Evolutionary conservation across 1,140 invertebrate genomes (phyloP), one percentile per base, ranked within the genome.

Genomic region (Lepidurus apus): DNA sequence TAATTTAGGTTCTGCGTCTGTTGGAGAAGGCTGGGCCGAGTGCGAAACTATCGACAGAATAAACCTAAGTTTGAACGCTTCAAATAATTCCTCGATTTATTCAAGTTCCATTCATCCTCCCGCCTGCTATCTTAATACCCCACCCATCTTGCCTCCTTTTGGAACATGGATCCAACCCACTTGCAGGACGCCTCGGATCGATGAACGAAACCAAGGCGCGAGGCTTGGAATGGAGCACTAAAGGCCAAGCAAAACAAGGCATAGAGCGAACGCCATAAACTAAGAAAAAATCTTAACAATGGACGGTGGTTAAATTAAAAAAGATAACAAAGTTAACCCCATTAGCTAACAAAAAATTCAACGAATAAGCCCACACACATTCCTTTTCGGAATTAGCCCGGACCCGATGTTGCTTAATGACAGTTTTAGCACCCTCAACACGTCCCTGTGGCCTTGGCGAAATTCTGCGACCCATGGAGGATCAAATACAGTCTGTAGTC

Each of bases 121-220:
- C 53, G 53, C 53, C 53, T 65, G 9, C 13, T 65, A 7, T 9
- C 53, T 21, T 65, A 9, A 9, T 65, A 13, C n/a, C 21, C 53
- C 53, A 7, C 6, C 53, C 9, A 4, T 17, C 13, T 7, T 65
- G 53, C 53, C 53, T 21, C 53, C 13, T 65, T 65, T 21, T 65
- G 13, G 53, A 65, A 65, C 53, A 65, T 65, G 21, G 53, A 65
- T 65, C 53, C 53, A 65, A 17, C 8, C 53, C 53, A n/a, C 53
- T 21, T 65, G 53, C 53, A 65, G 53, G 53, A 65, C 53, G 53
- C 53, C 53, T 65, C 13, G 53, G 53, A 65, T 65, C 53, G 53
- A 65, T 65, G 53, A 65, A 65, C 53, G 21, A 65, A 65, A 65
- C 53, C 53, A 65, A 65, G 53, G 53, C 53, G 53, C 53, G 53